phyloP scores from a whole-genome alignment of 2,797 vertebrate genomes.

The Iguana delicatissima region DNA sequence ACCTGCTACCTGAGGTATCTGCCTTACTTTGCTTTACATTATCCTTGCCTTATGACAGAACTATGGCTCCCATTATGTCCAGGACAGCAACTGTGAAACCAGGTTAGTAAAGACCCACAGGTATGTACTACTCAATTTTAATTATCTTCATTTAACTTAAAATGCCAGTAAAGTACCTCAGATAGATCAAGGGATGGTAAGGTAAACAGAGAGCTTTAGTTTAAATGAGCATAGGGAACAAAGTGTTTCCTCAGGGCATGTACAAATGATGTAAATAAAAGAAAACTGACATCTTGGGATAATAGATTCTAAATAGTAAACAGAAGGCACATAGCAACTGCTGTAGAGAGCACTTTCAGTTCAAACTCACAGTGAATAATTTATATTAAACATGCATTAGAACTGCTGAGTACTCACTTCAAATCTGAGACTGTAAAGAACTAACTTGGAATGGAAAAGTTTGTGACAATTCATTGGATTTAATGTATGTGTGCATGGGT shows the following conservation, averaged over 20 bases:
- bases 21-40: background rate
- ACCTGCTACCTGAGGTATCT: background rate
- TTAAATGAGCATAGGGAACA: slow-evolving; percentile 6
- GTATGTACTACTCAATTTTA: background rate
- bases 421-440: background rate
- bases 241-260: slow-evolving; percentile 32
- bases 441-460: slow-evolving; percentile 1
- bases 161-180: background rate
- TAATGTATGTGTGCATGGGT: background rate
- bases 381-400: background rate
- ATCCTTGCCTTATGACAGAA: background rate
- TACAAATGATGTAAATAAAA: slow-evolving; percentile 1
- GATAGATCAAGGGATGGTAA: background rate
- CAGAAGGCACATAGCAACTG: slow-evolving; percentile 29
- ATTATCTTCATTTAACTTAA: background rate
- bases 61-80: background rate
- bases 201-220: background rate
- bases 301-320: slow-evolving; percentile 46
- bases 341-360: slow-evolving; percentile 16
- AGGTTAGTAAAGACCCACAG: background rate
- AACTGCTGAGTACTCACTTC: background rate
- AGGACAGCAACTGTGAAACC: background rate
- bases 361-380: slow-evolving; percentile 31
- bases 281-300: background rate
- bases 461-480: background rate